A percentile compares a stretch with the other conserved stretches of the same genome.
Conservation (phyloP, 2,888 invertebrate genomes). For the Linnaemya vulpina region DNA sequence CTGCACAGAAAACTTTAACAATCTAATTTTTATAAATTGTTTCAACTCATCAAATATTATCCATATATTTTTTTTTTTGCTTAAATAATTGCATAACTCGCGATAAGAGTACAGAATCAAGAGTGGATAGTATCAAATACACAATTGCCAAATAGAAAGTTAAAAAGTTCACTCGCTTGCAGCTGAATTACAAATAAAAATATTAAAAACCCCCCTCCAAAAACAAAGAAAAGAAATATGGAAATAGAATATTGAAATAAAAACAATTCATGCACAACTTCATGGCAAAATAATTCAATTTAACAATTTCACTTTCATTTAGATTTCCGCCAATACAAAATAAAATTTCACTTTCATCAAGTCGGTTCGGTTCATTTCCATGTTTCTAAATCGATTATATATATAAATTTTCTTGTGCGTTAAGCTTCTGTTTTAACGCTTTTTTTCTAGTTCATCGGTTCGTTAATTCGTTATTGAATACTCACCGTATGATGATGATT, state of each 20-base stretch:
- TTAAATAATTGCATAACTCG: too few relatives aligned
- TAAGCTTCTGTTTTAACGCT: neutral
- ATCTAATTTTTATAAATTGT: too few relatives aligned
- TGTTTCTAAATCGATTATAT: conserved; percentile 17
- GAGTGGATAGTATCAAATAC: too few relatives aligned
- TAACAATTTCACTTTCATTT: conserved; percentile 60
- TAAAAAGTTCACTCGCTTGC: too few relatives aligned
- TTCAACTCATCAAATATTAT: too few relatives aligned
- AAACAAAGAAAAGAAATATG: neutral
- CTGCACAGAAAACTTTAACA: too few relatives aligned
- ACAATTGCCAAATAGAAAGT: too few relatives aligned
- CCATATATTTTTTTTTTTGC: too few relatives aligned
- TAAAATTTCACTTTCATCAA: conserved; percentile 60
- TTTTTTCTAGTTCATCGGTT: neutral
- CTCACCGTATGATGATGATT: conserved; percentile 88
- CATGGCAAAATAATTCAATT: conserved; percentile 11
- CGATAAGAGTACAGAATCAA: too few relatives aligned
- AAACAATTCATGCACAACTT: neutral
- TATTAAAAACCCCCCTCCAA: too few relatives aligned
- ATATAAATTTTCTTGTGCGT: neutral
- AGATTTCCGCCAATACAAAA: conserved; percentile 28
- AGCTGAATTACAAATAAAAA: too few relatives aligned
- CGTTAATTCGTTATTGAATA: conserved; percentile 48
- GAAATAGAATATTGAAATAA: conserved; percentile 8
- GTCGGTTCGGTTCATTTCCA: conserved; percentile 13